Evolutionary conservation across 2,888 invertebrate species (phyloP).

Genomic region (Parnassius apollo): DNA sequence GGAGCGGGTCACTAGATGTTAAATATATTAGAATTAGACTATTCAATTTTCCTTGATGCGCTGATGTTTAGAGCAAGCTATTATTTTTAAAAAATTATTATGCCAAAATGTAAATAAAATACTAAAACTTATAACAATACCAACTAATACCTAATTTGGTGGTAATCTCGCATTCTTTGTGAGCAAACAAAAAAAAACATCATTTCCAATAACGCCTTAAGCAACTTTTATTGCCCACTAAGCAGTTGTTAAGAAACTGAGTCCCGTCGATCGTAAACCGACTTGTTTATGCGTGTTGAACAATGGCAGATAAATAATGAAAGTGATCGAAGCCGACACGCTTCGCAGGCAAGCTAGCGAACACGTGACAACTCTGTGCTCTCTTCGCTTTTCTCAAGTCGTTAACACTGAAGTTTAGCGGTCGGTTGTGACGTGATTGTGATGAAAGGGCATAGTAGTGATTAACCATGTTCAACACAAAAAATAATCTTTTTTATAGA

Average conservation of each 20-base stretch:
- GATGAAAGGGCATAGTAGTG: neutral
- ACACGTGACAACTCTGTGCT: constrained; percentile 32
- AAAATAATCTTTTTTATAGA: too few relatives aligned
- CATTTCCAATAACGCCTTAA: constrained; percentile 50
- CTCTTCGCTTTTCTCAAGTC: constrained; percentile 14
- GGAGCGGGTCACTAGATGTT: too few relatives aligned
- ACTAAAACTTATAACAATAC: too few relatives aligned
- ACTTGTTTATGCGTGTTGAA: constrained; percentile 58
- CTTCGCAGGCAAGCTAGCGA: constrained; percentile 36
- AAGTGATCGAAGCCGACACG: constrained; percentile 55
- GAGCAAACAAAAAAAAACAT: constrained; percentile 55
- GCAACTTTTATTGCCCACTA: constrained; percentile 55
- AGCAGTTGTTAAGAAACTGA: constrained; percentile 59
- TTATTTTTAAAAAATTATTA: too few relatives aligned
- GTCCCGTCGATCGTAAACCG: constrained; percentile 51
- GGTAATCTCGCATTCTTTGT: constrained; percentile 12
- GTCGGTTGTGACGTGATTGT: neutral
- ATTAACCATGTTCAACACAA: too few relatives aligned
- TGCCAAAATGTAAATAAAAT: too few relatives aligned
- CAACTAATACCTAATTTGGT: neutral
- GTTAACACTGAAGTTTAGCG: constrained; percentile 3
- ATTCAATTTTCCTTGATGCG: too few relatives aligned
- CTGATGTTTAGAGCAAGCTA: too few relatives aligned
- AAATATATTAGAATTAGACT: too few relatives aligned
- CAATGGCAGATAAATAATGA: constrained; percentile 76